These are phyloP conservation scores for Coelogynopora nodosa DNA, from an alignment of 2,888 invertebrate species.

Conservation along the genomic window DNA sequence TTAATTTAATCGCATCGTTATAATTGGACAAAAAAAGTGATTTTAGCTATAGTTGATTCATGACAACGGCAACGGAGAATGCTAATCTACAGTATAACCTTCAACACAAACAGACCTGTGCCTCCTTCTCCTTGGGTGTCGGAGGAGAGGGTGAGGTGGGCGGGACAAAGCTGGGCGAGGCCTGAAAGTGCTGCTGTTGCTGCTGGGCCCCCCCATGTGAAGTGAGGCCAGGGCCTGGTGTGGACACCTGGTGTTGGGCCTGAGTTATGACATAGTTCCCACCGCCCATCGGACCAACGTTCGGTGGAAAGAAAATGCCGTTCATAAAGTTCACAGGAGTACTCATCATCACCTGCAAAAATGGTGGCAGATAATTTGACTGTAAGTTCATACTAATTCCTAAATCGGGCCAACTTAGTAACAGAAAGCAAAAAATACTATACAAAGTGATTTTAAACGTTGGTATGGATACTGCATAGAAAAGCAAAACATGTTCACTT, in stretches of 20 bases:
- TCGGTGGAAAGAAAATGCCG: neutral
- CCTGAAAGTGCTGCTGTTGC: neutral
- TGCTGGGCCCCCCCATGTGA: neutral
- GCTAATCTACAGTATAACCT: no score
- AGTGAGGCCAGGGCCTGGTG: neutral
- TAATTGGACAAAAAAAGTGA: no score
- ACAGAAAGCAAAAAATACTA: no score
- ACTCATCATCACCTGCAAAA: neutral
- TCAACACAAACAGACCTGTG: neutral
- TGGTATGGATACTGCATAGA: no score
- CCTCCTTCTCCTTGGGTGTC: neutral
- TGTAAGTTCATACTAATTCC: no score
- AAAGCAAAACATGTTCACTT: no score
- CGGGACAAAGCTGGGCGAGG: neutral
- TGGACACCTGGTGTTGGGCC: neutral
- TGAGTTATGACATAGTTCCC: neutral
- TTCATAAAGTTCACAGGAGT: neutral
- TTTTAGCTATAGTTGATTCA: no score
- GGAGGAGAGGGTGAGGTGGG: slow-evolving; percentile 10
- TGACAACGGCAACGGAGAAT: no score
- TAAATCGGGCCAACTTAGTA: no score
- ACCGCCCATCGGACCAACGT: neutral
- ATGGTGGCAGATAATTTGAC: no score
- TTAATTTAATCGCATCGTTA: no score
- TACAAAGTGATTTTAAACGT: no score